Evolutionary conservation across 2,113 vertebrate genomes (phyloP).

Genomic region (Nothobranchius kuhntae): DNA sequence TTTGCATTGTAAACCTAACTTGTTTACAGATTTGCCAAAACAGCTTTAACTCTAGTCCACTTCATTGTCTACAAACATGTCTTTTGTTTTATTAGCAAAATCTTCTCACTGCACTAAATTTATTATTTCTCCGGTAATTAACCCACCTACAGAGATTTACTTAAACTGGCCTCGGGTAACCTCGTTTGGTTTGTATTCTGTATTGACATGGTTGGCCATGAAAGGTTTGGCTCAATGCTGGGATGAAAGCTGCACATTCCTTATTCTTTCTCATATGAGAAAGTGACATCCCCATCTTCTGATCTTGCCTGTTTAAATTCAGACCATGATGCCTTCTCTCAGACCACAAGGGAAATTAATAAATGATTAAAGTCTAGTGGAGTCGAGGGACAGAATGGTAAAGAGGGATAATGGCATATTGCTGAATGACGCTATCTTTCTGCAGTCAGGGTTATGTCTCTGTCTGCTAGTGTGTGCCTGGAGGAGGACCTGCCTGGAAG

Average conservation of each 20-base stretch:
- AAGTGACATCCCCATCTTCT: conserved; percentile 68
- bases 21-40: no score
- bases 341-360: conserved; percentile 78
- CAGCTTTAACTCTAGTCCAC: no score
- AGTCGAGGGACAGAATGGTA: conserved; percentile 69
- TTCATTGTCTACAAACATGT: no score
- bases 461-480: conserved; percentile 38
- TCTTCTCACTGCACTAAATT: no score
- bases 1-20: no score
- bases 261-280: conserved; percentile 71
- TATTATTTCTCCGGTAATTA: no score
- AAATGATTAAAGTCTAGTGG: conserved; percentile 76
- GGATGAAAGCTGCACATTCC: conserved; percentile 66
- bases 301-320: conserved; percentile 76
- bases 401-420: conserved; percentile 63
- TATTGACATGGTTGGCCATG: conserved; percentile 61
- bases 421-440: conserved; percentile 62
- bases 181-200: conserved; percentile 15
- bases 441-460: conserved; percentile 61
- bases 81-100: no score
- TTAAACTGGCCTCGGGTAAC: no score
- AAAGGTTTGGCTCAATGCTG: conserved; percentile 58
- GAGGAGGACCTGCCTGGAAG: conserved; percentile 20
- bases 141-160: no score
- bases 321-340: conserved; percentile 60